These are phyloP conservation scores for Apis florea DNA, from an alignment of 1,140 invertebrate species.

Conservation along the genomic window DNA sequence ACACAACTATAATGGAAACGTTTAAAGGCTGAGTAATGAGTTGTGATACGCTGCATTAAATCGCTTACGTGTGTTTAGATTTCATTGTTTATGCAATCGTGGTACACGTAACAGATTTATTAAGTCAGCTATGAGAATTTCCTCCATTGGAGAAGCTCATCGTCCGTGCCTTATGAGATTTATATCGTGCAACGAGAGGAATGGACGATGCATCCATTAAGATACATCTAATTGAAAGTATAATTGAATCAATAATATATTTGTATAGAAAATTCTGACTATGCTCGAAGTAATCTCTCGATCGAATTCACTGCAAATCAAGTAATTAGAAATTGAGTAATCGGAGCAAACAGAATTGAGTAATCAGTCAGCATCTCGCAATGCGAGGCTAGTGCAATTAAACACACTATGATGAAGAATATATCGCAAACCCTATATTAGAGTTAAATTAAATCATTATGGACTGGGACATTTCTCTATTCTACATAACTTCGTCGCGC, in stretches of 20 bases:
- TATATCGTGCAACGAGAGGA: background rate
- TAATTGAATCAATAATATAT: background rate
- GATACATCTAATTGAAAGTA: background rate
- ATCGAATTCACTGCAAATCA: background rate
- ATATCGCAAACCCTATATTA: slow-evolving; percentile 13
- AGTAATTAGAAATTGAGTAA: slow-evolving; percentile 38
- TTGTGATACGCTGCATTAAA: background rate
- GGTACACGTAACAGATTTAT: slow-evolving; percentile 3
- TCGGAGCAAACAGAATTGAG: background rate
- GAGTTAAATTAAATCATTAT: slow-evolving; percentile 50
- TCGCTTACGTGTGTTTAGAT: slow-evolving; percentile 16
- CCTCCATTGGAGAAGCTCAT: too few relatives aligned
- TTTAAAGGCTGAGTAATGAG: slow-evolving; percentile 20
- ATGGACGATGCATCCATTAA: background rate
- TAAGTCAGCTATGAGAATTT: background rate
- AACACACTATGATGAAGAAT: background rate
- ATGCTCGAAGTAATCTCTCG: background rate
- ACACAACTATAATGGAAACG: background rate
- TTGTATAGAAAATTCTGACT: background rate
- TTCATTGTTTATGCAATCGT: slow-evolving; percentile 20
- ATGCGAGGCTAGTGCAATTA: slow-evolving; percentile 22
- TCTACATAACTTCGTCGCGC: background rate
- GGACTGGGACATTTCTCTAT: background rate
- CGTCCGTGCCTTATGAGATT: background rate
- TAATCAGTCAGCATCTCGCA: slow-evolving; percentile 23